These are phyloP conservation scores for Thysanoteuthis rhombus DNA, from an alignment of 2,888 invertebrate species.

Conservation along the genomic window DNA sequence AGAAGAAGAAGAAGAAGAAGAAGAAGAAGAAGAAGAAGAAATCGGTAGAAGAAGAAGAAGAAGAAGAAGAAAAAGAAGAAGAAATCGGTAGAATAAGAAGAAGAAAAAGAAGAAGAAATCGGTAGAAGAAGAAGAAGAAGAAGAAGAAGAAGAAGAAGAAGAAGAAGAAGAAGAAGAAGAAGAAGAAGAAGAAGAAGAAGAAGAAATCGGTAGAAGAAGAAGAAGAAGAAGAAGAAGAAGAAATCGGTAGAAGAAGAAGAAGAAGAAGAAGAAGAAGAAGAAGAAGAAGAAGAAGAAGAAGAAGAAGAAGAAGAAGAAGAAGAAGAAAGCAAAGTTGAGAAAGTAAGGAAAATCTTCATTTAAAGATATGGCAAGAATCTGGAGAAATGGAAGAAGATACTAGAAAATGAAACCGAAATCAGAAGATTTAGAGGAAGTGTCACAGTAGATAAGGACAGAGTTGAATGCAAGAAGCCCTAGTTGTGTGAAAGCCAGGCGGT, in stretches of 20 bases:
- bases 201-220: neutral
- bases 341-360: neutral
- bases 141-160: neutral
- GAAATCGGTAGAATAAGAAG: neutral
- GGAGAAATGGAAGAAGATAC: neutral
- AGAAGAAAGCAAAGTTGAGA: neutral
- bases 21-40: neutral
- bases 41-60: neutral
- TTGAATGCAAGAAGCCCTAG: neutral
- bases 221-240: no score
- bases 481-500: neutral
- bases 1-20: accelerated
- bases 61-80: neutral
- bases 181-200: neutral
- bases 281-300: neutral
- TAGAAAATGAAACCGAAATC: neutral
- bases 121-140: neutral
- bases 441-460: neutral
- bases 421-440: neutral
- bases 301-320: neutral
- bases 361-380: neutral
- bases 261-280: neutral
- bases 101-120: neutral
- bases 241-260: neutral
- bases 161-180: neutral